Conservation (phyloP, 2,888 invertebrate species). For the Leptogaster cylindrica region DNA sequence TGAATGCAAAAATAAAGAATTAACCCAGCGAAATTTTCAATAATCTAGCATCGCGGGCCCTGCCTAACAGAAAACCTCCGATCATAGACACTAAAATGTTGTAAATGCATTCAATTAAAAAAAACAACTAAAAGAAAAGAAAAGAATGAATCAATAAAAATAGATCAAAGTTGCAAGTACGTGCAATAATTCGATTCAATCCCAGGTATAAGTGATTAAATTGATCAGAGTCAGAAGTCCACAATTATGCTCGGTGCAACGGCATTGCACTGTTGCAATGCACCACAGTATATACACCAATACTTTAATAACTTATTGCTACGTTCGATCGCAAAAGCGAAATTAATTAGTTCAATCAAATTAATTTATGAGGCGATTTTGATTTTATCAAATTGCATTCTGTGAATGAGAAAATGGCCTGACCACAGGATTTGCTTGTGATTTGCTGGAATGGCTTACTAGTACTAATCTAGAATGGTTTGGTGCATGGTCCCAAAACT, state of each 20-base stretch:
- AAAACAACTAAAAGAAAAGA: no score
- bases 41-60: no score
- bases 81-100: background rate
- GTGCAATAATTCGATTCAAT: constrained; percentile 6
- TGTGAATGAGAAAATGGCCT: background rate
- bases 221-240: no score
- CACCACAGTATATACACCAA: no score
- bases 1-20: constrained; percentile 29
- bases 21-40: background rate
- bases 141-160: no score
- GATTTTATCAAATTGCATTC: constrained; percentile 44
- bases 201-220: no score
- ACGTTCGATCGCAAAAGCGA: constrained; percentile 35
- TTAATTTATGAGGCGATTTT: constrained; percentile 45
- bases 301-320: no score
- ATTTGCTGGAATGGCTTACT: background rate
- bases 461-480: background rate
- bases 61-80: background rate
- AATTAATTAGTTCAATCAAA: constrained; percentile 47
- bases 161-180: background rate
- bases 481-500: background rate
- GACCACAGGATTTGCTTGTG: background rate
- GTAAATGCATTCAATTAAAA: no score
- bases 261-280: no score
- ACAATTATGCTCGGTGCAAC: no score